Evolutionary conservation across 2,797 vertebrate species (phyloP).

Genomic region (Protosalanx chinensis): DNA sequence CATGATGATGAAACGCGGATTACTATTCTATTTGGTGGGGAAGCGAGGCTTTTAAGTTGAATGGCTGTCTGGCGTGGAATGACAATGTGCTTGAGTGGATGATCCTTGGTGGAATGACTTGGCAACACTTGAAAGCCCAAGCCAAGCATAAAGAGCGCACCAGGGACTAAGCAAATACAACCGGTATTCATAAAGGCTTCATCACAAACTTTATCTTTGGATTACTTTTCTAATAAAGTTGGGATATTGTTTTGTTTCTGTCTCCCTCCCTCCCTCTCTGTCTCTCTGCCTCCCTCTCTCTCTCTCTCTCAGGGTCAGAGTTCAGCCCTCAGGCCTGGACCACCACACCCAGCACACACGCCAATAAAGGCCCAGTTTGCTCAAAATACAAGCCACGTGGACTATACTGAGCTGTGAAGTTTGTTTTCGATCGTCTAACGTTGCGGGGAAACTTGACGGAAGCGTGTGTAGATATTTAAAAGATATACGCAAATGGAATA

Average conservation of each 20-base stretch:
- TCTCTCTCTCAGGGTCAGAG: neutral
- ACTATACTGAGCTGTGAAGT: neutral
- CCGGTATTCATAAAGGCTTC: conserved; percentile 58
- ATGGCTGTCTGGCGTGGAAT: conserved; percentile 55
- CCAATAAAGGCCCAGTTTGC: neutral
- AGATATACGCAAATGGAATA: too few species aligned
- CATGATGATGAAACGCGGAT: conserved; percentile 53
- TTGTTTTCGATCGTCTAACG: too few species aligned
- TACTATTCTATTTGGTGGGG: conserved; percentile 46
- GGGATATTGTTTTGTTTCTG: conserved; percentile 33
- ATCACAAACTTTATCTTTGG: conserved; percentile 43
- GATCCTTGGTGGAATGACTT: conserved; percentile 68
- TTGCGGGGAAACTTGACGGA: too few species aligned
- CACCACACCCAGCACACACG: neutral
- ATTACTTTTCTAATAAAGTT: conserved; percentile 59
- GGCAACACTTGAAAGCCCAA: conserved; percentile 65
- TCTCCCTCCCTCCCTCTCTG: conserved; percentile 29
- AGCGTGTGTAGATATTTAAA: too few species aligned
- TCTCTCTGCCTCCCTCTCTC: too few species aligned
- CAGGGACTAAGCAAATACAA: conserved; percentile 52
- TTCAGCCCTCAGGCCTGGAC: neutral
- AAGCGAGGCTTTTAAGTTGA: conserved; percentile 51
- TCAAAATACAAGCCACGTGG: neutral
- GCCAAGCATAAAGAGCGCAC: conserved; percentile 50
- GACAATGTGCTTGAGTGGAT: conserved; percentile 54